Evolutionary conservation across 2,797 vertebrate genomes (phyloP), one percentile per base, ranked within the genome.

Genomic region (Falco columbarius): DNA sequence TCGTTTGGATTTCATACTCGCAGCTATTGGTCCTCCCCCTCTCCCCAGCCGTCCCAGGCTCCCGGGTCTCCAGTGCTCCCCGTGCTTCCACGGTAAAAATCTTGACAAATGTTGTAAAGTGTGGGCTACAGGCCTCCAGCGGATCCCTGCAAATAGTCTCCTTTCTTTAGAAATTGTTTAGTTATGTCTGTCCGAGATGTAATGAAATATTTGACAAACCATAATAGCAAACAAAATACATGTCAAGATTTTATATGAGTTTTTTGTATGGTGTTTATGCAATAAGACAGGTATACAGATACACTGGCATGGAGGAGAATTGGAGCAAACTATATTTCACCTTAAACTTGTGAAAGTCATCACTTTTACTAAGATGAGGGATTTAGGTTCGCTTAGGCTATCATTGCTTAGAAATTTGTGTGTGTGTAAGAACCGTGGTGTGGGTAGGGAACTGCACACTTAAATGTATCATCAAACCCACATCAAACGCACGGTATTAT

Each of bases 131-230:
- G 81, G 34, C 19, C 51, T 61, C 63, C 32, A 80, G 81, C 55
- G 65, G 42, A 72, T 18, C 58, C 86, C 63, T 59, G 36, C 12
- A 91, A 86, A 89, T 72, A 75, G 40, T 20, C 36, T 32, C 55
- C 81, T 85, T 92, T 59, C 82, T 74, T 86, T 40, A 86, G 77
- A 92, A 93, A 95, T 75, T 62, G 63, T 68, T 95, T 77, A 93
- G 49, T 65, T 90, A 52, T 7, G 36, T 75, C 42, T 44, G 32
- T 70, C 54, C 59, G 86, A 82, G 21, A 79, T 42, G 62, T 75
- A 96, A 96, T 34, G 34, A 92, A 93, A 89, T 49, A 87, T 55
- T 51, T 61, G 54, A 84, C 61, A 89, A 80, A 86, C 12, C 49
- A 29, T 76, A 95, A 71, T 30, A 52, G 44, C 65, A 83, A 93